These are phyloP conservation scores for Drosophila paramelanica DNA, from an alignment of 2,888 invertebrate genomes.

Conservation along the genomic window DNA sequence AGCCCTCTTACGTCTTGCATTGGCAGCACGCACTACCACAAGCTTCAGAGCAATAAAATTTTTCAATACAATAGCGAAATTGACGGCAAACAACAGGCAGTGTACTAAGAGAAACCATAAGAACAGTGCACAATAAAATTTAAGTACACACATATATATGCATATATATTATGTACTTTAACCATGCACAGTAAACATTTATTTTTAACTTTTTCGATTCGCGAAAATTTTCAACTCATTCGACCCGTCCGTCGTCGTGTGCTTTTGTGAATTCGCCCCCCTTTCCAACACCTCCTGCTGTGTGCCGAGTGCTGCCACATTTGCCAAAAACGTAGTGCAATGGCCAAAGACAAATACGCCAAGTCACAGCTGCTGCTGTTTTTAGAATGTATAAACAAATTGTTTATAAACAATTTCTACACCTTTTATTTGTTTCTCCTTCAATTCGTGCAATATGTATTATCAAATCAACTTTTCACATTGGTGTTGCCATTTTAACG, in stretches of 20 bases:
- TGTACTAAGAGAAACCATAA: constrained; percentile 32
- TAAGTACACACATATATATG: constrained; percentile 29
- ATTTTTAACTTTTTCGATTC: constrained; percentile 79
- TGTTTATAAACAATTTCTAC: constrained; percentile 54
- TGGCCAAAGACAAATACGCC: constrained; percentile 1
- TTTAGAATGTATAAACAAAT: constrained; percentile 19
- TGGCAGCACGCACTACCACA: constrained; percentile 48
- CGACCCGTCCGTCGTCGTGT: constrained; percentile 70
- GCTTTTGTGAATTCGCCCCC: constrained; percentile 63
- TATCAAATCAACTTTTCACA: constrained; percentile 19
- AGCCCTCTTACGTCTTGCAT: constrained; percentile 34
- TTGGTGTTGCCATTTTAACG: constrained; percentile 39
- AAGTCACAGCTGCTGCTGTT: background rate
- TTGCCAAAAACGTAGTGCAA: constrained; percentile 26
- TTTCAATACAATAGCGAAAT: constrained; percentile 60
- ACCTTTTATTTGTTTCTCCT: constrained; percentile 15
- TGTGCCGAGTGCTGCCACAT: constrained; percentile 55
- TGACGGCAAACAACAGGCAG: constrained; percentile 18
- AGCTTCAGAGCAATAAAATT: constrained; percentile 59
- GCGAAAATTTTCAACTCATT: constrained; percentile 78
- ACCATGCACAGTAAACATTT: constrained; percentile 76
- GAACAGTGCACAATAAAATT: constrained; percentile 40
- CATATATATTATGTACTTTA: constrained; percentile 50
- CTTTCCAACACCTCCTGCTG: constrained; percentile 23
- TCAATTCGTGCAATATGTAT: constrained; percentile 28